Evolutionary conservation across 2,888 invertebrate species (phyloP), one percentile per base, ranked within the genome.

Genomic region (Trachelus troglodyta): DNA sequence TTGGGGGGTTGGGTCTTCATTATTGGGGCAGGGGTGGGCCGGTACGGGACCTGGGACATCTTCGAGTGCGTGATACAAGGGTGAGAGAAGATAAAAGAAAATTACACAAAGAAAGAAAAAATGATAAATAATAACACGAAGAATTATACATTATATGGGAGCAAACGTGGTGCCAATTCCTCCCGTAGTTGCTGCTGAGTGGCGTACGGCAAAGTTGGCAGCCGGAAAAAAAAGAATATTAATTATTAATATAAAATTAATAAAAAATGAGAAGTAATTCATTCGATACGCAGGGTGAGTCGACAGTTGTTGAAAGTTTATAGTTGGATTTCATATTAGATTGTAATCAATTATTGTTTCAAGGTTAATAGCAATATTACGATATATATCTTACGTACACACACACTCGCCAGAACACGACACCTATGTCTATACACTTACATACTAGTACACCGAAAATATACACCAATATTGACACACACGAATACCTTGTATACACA

Each of bases 91-190:
- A 71, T 31, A 71, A 71, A 34, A 15, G 23, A 69, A 71, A 31
- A 71, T 31, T 31, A 34, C 75, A 69, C 75, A 71, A 78, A 75
- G 69, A 15, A 75, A 69, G 68, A 74, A 74, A 74, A 69, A 69
- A 75, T 40, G 33, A 76, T 76, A 78, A 74, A 76, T 76, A 76
- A 78, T 75, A 56, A 56, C 56, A 56, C 56, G 56, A 56, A 23
- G 56, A 56, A 23, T 56, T 56, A 56, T 56, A 56, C 56, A 56
- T 56, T 56, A 56, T 56, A 85, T 88, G 91, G 90, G 91, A 91
- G 91, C 90, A 91, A 91, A 90, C 86, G 87, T 90, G 91, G 91
- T 91, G 91, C 91, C 91, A 91, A 91, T 90, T 89, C 83, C 90
- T 90, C 91, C 89, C 90, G 86, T 87, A 89, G 88, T 86, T 87